Base-by-base conservation (phyloP, 2,888 invertebrate genomes). In the Lottia gigantea region DNA sequence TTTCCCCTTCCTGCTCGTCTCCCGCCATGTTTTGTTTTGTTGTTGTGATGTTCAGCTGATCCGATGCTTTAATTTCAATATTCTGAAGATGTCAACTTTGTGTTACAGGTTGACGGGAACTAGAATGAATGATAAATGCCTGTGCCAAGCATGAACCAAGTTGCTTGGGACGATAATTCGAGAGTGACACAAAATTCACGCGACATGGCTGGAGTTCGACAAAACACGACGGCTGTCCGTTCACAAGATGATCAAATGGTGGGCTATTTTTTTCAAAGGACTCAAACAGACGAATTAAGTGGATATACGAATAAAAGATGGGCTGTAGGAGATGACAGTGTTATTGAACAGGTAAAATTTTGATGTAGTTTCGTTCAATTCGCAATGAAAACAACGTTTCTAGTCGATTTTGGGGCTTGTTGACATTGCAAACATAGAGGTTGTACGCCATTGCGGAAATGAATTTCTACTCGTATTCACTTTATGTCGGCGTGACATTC, bases 191-290 rank as follows among this genome's bases (percentile, higher is more conserved):
- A 80, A 77, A 82, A 82, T 70, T 67, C 80, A 76, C 71, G 76
- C 71, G 83, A 82, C 64, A 84, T 84, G 82, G 81, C 84, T 46
- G 83, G 80, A 68, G 77, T 78, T 73, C 73, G 82, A 73, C 83
- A 82, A 74, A 81, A 71, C 66, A 78, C 80, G 69, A 77, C 79
- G 45, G 75, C 75, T 67, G 40, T 40, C 40, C 78, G 90, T 55
- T 89, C 93, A 77, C 94, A 94, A 90, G 96, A 96, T 89, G 96
- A 96, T 91, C 95, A 95, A 77, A 93, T 94, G 89, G 96, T 96
- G 81, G 95, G 95, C 85, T 97, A 97, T 89, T 95, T 95, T 80
- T 97, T 95, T 88, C 95, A 95, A 88, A 90, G 94, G 79, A 93
- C 93, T 76, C 93, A 94, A 78, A 92, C 93, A 78, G 95, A 95